Percentiles rank a stretch among this genome's conserved stretches.
phyloP scores from a whole-genome alignment of 2,888 invertebrate genomes.

The Epistrophe grossulariae region DNA sequence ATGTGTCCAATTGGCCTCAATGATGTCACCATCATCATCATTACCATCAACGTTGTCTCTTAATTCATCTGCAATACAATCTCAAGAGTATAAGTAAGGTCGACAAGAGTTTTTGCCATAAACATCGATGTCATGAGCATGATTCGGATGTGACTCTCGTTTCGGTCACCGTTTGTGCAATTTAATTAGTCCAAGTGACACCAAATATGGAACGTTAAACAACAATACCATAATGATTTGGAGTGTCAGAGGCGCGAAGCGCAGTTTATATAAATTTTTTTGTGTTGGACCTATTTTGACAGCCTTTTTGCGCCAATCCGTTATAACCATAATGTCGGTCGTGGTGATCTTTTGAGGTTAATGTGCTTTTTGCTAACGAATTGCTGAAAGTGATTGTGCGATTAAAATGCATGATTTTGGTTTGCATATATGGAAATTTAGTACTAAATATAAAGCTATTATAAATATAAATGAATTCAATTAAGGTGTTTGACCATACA shows the following conservation, averaged over 20 bases:
- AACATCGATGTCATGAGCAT: slow-evolving; percentile 64
- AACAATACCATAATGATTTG: slow-evolving; percentile 54
- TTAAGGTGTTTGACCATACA: neutral
- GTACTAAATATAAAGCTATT: neutral
- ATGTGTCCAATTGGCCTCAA: slow-evolving; percentile 65
- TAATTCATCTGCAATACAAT: slow-evolving; percentile 67
- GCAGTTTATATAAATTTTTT: slow-evolving; percentile 6
- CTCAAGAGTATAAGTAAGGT: slow-evolving; percentile 18
- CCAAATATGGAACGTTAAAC: slow-evolving; percentile 64
- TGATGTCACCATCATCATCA: slow-evolving; percentile 65
- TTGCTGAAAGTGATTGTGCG: slow-evolving; percentile 42
- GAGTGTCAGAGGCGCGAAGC: slow-evolving; percentile 37
- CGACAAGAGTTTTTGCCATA: slow-evolving; percentile 47
- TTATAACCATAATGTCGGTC: slow-evolving; percentile 18
- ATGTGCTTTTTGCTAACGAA: slow-evolving; percentile 64
- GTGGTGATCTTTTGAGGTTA: slow-evolving; percentile 61
- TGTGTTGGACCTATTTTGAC: slow-evolving; percentile 12
- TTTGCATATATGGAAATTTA: slow-evolving; percentile 13
- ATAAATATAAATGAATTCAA: neutral
- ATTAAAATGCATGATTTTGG: slow-evolving; percentile 36
- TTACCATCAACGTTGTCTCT: slow-evolving; percentile 59
- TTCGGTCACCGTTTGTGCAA: slow-evolving; percentile 48
- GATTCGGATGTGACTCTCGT: slow-evolving; percentile 38
- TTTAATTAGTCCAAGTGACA: slow-evolving; percentile 66
- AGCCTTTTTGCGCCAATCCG: neutral